phyloP scores from a whole-genome alignment of 2,797 vertebrate genomes.

The Chromis chromis region DNA sequence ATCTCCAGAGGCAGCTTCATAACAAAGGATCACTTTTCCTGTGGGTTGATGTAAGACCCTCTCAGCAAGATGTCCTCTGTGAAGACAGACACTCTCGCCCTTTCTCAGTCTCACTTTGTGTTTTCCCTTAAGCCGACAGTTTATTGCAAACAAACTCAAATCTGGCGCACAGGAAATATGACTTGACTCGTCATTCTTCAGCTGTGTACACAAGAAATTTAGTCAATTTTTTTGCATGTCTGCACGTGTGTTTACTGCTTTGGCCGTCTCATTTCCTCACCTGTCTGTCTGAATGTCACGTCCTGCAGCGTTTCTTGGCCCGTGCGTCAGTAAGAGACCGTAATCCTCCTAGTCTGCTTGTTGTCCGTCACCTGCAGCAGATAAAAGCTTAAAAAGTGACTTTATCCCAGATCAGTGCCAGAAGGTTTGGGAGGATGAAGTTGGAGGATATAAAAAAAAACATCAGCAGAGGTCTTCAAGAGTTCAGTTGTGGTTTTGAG shows the following conservation, averaged over 20 bases:
- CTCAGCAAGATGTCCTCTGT: slow-evolving; percentile 52
- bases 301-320: not conserved
- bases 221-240: slow-evolving; percentile 31
- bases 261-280: slow-evolving; percentile 54
- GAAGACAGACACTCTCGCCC: slow-evolving; percentile 30
- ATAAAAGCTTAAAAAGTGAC: slow-evolving; percentile 72
- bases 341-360: slow-evolving; percentile 77
- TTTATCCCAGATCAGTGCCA: slow-evolving; percentile 56
- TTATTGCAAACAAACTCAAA: slow-evolving; percentile 16
- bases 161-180: not conserved
- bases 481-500: slow-evolving; percentile 16
- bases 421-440: slow-evolving; percentile 30
- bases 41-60: slow-evolving; percentile 58
- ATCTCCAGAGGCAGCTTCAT: slow-evolving; percentile 57
- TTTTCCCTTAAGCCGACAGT: slow-evolving; percentile 5
- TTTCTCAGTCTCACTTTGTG: slow-evolving; percentile 22
- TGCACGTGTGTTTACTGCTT: slow-evolving; percentile 21
- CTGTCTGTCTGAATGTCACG: slow-evolving; percentile 10
- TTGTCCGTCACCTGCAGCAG: slow-evolving; percentile 73
- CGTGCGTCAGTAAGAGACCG: slow-evolving; percentile 3
- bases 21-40: slow-evolving; percentile 71
- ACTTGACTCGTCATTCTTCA: slow-evolving; percentile 17
- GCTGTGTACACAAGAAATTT: slow-evolving; percentile 54
- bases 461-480: slow-evolving; percentile 13
- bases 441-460: slow-evolving; percentile 33